Evolutionary conservation across 2,113 vertebrate genomes (phyloP).

Genomic region (Burhinus oedicnemus): DNA sequence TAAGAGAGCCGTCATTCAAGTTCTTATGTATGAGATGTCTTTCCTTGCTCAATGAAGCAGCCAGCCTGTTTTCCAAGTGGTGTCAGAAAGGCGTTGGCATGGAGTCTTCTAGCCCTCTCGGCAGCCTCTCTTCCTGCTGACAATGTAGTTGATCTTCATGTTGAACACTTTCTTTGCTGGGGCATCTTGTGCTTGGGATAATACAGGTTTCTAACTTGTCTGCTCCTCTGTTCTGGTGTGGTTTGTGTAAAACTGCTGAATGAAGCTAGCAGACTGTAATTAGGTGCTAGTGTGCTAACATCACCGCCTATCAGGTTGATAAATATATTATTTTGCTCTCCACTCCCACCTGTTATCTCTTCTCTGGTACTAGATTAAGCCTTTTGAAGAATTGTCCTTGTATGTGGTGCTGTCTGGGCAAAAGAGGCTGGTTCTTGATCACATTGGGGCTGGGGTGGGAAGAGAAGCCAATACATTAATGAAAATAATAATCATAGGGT

Average conservation of each 20-base stretch:
- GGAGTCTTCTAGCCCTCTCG: background rate
- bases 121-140: background rate
- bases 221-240: background rate
- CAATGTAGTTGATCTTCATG: background rate
- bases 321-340: background rate
- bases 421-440: background rate
- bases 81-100: background rate
- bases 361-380: background rate
- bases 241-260: background rate
- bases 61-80: background rate
- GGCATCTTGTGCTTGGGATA: background rate
- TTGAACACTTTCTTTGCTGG: background rate
- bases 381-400: background rate
- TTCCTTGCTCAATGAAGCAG: background rate
- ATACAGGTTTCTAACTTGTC: background rate
- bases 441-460: background rate
- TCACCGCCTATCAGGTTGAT: background rate
- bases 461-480: fast-evolving
- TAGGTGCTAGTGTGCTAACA: background rate
- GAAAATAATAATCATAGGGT: background rate
- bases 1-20: background rate
- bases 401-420: background rate
- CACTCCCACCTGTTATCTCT: background rate
- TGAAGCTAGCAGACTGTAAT: background rate
- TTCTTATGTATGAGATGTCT: background rate